phyloP scores from a whole-genome alignment of 2,113 vertebrate species.

The Nannospalax galili region DNA sequence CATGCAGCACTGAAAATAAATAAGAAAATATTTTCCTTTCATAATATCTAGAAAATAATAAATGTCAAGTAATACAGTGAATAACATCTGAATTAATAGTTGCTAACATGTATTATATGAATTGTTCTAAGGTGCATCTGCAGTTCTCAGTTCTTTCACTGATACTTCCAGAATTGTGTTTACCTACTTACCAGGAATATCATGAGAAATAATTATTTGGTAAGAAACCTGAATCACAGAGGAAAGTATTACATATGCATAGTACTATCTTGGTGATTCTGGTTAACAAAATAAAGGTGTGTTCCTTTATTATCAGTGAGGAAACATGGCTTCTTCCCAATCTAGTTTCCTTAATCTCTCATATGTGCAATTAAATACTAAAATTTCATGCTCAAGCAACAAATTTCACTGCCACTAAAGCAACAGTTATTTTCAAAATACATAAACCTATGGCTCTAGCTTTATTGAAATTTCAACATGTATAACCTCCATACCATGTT shows the following conservation, averaged over 20 bases:
- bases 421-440: slow-evolving; percentile 56
- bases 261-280: slow-evolving; percentile 31
- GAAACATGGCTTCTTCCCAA: slow-evolving; percentile 63
- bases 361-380: slow-evolving; percentile 58
- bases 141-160: slow-evolving; percentile 13
- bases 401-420: slow-evolving; percentile 1
- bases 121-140: background rate
- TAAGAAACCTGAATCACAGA: slow-evolving; percentile 56
- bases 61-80: slow-evolving; percentile 22
- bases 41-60: background rate
- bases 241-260: slow-evolving; percentile 25
- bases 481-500: slow-evolving; percentile 68
- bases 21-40: slow-evolving; percentile 32
- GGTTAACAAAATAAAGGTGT: slow-evolving; percentile 44
- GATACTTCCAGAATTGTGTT: slow-evolving; percentile 63
- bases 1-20: background rate
- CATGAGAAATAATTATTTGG: slow-evolving; percentile 57
- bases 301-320: slow-evolving; percentile 50
- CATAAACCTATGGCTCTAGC: slow-evolving; percentile 62
- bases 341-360: slow-evolving; percentile 65
- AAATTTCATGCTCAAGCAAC: slow-evolving; percentile 56
- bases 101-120: background rate
- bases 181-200: slow-evolving; percentile 32
- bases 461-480: slow-evolving; percentile 70
- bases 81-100: slow-evolving; percentile 18